Conservation (phyloP, 1,140 invertebrate species). For the Mercenaria mercenaria region DNA sequence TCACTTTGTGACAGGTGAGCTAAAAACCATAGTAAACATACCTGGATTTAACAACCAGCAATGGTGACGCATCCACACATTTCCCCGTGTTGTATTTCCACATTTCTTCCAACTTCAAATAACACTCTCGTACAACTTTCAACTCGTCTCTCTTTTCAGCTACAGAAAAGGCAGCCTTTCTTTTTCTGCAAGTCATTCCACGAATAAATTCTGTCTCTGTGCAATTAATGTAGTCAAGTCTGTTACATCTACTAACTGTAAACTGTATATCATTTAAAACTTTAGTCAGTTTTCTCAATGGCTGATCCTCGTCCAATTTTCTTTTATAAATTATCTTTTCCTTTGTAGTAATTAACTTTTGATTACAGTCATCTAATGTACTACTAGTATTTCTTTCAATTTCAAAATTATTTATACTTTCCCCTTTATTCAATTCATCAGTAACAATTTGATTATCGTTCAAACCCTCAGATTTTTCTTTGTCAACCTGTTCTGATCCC, state of each 20-base stretch:
- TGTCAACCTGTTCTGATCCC: background rate
- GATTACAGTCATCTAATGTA: too few relatives aligned
- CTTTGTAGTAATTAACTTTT: too few relatives aligned
- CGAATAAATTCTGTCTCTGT: background rate
- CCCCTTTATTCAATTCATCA: background rate
- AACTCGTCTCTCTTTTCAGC: background rate
- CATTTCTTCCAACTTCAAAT: conserved; percentile 24
- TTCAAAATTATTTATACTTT: background rate
- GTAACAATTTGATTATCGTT: background rate
- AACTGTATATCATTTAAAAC: background rate
- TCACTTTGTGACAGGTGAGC: too few relatives aligned
- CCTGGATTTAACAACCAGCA: conserved; percentile 74
- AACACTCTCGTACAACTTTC: background rate
- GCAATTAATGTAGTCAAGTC: background rate
- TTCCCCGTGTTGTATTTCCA: conserved; percentile 90
- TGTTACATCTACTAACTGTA: background rate
- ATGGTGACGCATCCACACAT: conserved; percentile 91
- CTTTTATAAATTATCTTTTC: too few relatives aligned
- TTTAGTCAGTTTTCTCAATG: background rate
- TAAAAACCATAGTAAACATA: too few relatives aligned
- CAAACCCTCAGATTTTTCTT: background rate
- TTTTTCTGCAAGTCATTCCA: background rate
- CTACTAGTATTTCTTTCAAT: background rate
- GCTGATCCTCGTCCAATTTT: too few relatives aligned
- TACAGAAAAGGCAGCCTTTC: background rate